Percentiles rank a stretch among this genome's conserved stretches.
Evolutionary conservation across 2,113 vertebrate species (phyloP).

Genomic region (Okapia johnstoni): DNA sequence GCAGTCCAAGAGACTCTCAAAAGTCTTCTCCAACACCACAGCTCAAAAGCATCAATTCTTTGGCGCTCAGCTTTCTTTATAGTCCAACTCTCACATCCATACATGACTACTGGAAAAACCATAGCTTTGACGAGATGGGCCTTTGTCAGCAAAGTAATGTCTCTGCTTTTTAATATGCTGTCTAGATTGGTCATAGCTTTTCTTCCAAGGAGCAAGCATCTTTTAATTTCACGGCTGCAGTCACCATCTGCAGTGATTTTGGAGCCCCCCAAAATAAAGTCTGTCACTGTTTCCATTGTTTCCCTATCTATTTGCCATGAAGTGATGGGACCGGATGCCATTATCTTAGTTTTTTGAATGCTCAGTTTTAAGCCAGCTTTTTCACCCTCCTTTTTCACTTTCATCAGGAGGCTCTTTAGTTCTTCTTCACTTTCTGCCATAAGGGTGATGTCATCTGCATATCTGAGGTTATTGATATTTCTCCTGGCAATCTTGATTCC

Average conservation of each 20-base stretch:
- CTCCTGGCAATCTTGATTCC: not conserved
- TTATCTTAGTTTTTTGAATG: not conserved
- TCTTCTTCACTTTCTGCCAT: not conserved
- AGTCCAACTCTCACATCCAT: not conserved
- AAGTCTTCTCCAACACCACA: not conserved
- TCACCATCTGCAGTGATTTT: not conserved
- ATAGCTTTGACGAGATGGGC: not conserved
- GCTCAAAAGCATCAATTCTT: not conserved
- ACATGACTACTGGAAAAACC: not conserved
- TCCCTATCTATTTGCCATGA: not conserved
- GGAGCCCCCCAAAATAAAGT: not conserved
- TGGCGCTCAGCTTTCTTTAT: not conserved
- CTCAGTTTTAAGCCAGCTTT: not conserved
- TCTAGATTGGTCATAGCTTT: not conserved
- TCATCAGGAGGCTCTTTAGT: not conserved
- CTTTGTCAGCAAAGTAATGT: not conserved
- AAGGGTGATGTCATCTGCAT: not conserved
- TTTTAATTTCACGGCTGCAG: not conserved
- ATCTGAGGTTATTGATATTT: not conserved
- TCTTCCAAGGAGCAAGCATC: not conserved
- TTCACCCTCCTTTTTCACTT: not conserved
- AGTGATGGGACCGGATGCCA: not conserved
- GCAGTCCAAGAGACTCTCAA: not conserved
- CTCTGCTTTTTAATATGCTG: not conserved
- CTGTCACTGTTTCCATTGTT: not conserved